Base-by-base conservation (phyloP, 2,888 invertebrate genomes). In the Oscheius sp. region DNA sequence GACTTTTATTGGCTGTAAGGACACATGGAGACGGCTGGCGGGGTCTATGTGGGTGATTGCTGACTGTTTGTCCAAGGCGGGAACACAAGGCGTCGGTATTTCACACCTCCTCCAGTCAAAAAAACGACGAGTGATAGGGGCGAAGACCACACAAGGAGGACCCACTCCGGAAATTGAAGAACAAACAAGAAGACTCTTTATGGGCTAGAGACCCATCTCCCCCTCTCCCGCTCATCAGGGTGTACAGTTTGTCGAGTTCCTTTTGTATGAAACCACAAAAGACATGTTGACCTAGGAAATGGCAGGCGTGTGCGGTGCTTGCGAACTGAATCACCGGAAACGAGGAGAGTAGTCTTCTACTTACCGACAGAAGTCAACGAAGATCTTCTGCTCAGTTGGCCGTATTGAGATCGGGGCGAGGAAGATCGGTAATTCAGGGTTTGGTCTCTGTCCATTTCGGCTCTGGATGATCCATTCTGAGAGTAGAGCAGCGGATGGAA, bases 301-400 rank as follows among this genome's bases (percentile, higher is more conserved):
- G 66, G 52, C 66, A 63, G 41, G 27, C 58, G 29, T 58, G 59
- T n/a, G n/a, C 55, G 25, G 21, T n/a, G n/a, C n/a, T 55, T 21
- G 23, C 23, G 61, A 35, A 12, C 18, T 45, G 23, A 58, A 27
- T 29, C 58, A 58, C 35, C 27, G 25, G n/a, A 27, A n/a, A 13
- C 45, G 35, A 35, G 35, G 35, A 7, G 13, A 16, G 13, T n/a
- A 9, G 16, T 16, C n/a, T n/a, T 7, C 59, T 41, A 84, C 86
- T 75, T 69, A 86, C 86, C 86, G 72, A 85, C 79, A 35, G 92
- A 92, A 83, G 92, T 91, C 76, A 92, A 88, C 64, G 93, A 92
- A 69, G 93, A 92, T 84, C 93, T 90, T 79, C 92, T 90, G 56
- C 92, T 92, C 73, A 92, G 91, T 23, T 92, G 92, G 87, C 92